phyloP scores from a whole-genome alignment of 1,140 invertebrate species.

The Drosophila kepulauana region DNA sequence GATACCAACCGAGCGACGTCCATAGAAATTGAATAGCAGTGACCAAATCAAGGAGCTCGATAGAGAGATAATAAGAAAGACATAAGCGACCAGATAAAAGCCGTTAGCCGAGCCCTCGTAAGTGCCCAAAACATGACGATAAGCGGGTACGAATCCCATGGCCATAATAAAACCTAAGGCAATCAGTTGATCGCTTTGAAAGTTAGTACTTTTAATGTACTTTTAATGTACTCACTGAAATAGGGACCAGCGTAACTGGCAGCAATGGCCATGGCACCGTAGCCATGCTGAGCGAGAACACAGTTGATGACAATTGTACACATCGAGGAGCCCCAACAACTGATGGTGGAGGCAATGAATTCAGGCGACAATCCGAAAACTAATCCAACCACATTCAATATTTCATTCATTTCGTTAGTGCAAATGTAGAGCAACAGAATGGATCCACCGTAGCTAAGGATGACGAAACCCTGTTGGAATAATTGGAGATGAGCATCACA shows the following conservation, averaged over 20 bases:
- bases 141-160: neutral
- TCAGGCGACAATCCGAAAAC: conserved; percentile 1
- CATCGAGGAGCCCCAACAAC: conserved; percentile 12
- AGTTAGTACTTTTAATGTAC: too few species aligned
- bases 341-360: conserved; percentile 12
- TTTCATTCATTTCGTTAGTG: conserved; percentile 12
- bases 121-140: neutral
- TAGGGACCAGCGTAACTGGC: conserved; percentile 25
- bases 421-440: conserved; percentile 2
- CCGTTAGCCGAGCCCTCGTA: neutral
- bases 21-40: conserved; percentile 10
- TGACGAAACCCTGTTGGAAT: neutral
- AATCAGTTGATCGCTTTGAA: too few species aligned
- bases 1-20: conserved; percentile 13
- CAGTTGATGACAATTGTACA: conserved; percentile 19
- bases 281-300: conserved; percentile 14
- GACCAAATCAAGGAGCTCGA: conserved; percentile 1
- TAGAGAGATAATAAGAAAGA: conserved; percentile 21
- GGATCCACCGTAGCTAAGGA: neutral
- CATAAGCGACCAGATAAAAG: neutral
- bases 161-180: conserved; percentile 9
- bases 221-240: conserved; percentile 8
- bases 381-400: neutral
- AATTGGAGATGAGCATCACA: neutral
- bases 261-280: conserved; percentile 9